Percentiles rank a stretch among this genome's conserved stretches.
These are phyloP conservation scores for Iphiclides podalirius DNA, from an alignment of 2,888 invertebrate species.

Conservation along the genomic window DNA sequence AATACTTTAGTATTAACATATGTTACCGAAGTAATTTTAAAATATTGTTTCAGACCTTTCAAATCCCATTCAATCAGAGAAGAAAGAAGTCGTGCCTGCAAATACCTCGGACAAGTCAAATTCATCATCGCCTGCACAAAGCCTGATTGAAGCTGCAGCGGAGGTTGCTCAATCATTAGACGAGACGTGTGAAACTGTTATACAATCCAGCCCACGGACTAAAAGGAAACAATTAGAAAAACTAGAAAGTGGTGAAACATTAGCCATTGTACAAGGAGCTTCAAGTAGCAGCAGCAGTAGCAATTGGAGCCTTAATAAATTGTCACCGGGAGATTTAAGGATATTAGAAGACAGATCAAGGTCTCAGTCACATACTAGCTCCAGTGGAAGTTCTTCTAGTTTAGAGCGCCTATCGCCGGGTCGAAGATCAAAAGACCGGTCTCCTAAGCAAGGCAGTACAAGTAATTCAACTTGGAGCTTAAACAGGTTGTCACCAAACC, in stretches of 20 bases:
- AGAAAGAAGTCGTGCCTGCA: slow-evolving; percentile 42
- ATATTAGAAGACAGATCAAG: slow-evolving; percentile 71
- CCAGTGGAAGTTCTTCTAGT: slow-evolving; percentile 75
- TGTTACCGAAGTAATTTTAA: no score
- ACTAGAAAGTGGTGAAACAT: slow-evolving; percentile 68
- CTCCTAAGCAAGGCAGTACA: slow-evolving; percentile 72
- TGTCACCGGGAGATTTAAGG: slow-evolving; percentile 72
- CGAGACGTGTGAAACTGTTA: slow-evolving; percentile 84
- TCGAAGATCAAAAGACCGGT: slow-evolving; percentile 71
- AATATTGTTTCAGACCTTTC: slow-evolving; percentile 50
- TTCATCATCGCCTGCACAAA: slow-evolving; percentile 61
- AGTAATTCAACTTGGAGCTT: slow-evolving; percentile 77
- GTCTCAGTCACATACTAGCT: slow-evolving; percentile 74
- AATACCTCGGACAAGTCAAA: slow-evolving; percentile 44
- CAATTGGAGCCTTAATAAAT: slow-evolving; percentile 75
- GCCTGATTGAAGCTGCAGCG: slow-evolving; percentile 82
- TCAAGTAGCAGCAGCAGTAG: slow-evolving; percentile 77
- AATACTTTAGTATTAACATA: no score
- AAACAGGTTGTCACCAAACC: slow-evolving; percentile 70
- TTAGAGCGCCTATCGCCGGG: slow-evolving; percentile 74
- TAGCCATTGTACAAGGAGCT: slow-evolving; percentile 69
- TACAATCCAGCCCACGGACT: slow-evolving; percentile 81
- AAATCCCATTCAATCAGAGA: slow-evolving; percentile 42
- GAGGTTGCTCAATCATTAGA: slow-evolving; percentile 84
- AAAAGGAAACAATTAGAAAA: slow-evolving; percentile 74